Evolutionary conservation across 1,140 invertebrate species (phyloP), one percentile per base, ranked within the genome.

Genomic region (Drosophila guanche): DNA sequence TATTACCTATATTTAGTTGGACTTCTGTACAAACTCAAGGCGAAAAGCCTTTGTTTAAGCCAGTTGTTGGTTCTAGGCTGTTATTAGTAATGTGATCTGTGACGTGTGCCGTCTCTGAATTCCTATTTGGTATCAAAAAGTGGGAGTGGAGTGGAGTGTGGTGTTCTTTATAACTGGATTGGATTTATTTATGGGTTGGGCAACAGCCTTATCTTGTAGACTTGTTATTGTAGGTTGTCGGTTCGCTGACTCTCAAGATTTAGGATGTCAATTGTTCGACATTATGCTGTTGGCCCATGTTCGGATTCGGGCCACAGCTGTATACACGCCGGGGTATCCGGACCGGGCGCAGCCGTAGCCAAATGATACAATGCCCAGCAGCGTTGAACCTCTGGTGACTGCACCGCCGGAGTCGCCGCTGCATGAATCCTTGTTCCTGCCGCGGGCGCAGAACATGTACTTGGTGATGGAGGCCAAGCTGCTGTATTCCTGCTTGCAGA

Each of bases 331-430:
- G 0, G 81, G 73, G 29, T 67, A 70, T 4, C 14, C 5, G 5
- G 53, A 8, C 27, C 81, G 45, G n/a, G 67, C 81, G 8, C 81
- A 85, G 8, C 81, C 81, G 4, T 40, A 50, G 2, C 81, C 81
- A 23, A 75, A 86, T 29, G 81, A 85, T 1, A 80, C 77, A 14
- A 85, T 68, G 6, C 73, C 81, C 22, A 65, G 5, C 4, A 85
- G 22, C 5, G 14, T 12, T 4, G n/a, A 27, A 33, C 65, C 48
- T 8, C 37, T 33, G 1, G 52, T 47, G 5, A 33, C 48, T 0
- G 73, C 43, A 3, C 81, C 81, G 3, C 81, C 81, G 0, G 81
- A 85, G 41, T 85, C 81, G 0, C 81, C 81, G 37, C 68, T 77
- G 73, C 81, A 85, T 0, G 81, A 25, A 46, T 85, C 81, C 51